Evolutionary conservation across 2,113 vertebrate genomes (phyloP).

Genomic region (Nothocercus nigrocapillus): DNA sequence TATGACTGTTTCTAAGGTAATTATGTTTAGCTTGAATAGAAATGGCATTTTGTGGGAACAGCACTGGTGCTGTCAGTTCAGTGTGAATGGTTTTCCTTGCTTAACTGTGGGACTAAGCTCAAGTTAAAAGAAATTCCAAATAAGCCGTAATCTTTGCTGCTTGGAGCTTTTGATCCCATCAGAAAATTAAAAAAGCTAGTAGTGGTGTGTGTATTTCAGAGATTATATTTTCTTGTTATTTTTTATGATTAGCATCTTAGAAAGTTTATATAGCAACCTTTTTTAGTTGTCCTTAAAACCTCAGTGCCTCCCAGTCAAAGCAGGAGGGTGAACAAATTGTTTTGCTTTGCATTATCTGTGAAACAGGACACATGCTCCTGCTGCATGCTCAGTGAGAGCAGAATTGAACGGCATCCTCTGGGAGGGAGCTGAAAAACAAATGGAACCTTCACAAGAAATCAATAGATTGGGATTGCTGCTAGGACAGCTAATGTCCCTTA

Average conservation of each 20-base stretch:
- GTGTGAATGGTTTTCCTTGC: slow-evolving; percentile 15
- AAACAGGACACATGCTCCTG: slow-evolving; percentile 32
- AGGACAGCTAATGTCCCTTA: slow-evolving; percentile 20
- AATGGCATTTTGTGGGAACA: neutral
- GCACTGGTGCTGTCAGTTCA: slow-evolving; percentile 27
- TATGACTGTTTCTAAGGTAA: neutral
- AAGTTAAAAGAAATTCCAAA: slow-evolving; percentile 10
- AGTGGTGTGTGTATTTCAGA: slow-evolving; percentile 4
- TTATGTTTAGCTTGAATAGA: neutral
- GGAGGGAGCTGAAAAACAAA: slow-evolving; percentile 52
- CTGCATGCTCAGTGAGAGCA: slow-evolving; percentile 19
- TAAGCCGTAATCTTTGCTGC: slow-evolving; percentile 25
- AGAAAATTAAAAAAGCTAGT: slow-evolving; percentile 19
- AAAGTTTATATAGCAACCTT: slow-evolving; percentile 24
- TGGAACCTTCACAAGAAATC: slow-evolving; percentile 54
- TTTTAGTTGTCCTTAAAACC: slow-evolving; percentile 42
- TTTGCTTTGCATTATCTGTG: slow-evolving; percentile 66
- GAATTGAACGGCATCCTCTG: neutral
- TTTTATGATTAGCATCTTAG: slow-evolving; percentile 44
- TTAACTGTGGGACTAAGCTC: slow-evolving; percentile 10
- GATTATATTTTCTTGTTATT: neutral
- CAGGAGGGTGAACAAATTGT: slow-evolving; percentile 33
- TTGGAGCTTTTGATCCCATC: slow-evolving; percentile 27
- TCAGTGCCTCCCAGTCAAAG: slow-evolving; percentile 17
- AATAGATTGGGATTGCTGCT: slow-evolving; percentile 51